These are phyloP conservation scores for Microcebus ravelobensis DNA, from an alignment of 2,113 vertebrate genomes.

Conservation along the genomic window DNA sequence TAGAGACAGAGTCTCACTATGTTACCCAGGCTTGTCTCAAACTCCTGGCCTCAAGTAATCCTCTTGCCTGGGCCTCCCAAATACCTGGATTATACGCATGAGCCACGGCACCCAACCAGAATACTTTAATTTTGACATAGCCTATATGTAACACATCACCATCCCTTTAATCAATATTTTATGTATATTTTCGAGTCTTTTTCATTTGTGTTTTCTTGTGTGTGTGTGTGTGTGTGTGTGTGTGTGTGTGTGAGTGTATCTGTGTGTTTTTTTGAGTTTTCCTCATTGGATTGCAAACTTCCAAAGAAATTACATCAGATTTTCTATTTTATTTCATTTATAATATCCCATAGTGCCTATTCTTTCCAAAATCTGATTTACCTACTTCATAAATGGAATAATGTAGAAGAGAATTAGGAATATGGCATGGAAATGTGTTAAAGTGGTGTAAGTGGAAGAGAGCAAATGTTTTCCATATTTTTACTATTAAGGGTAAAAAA, in stretches of 20 bases:
- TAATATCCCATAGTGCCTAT: not conserved
- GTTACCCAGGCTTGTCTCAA: too few species aligned
- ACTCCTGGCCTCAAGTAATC: too few species aligned
- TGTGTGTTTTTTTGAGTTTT: not conserved
- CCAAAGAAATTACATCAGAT: not conserved
- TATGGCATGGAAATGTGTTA: not conserved
- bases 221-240: not conserved
- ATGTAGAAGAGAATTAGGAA: not conserved
- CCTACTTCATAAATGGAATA: not conserved
- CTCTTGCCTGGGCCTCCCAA: too few species aligned
- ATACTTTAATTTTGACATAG: not conserved
- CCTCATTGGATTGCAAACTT: not conserved
- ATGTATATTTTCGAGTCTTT: not conserved
- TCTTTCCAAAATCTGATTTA: not conserved
- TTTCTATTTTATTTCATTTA: not conserved
- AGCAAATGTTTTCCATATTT: not conserved
- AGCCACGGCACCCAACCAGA: too few species aligned
- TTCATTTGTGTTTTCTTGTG: not conserved
- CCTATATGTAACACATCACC: not conserved
- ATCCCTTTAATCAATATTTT: not conserved
- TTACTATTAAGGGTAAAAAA: not conserved
- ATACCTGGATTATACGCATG: too few species aligned
- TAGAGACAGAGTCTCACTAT: too few species aligned
- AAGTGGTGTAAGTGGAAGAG: not conserved
- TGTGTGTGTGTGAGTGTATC: not conserved